A percentile compares a stretch with the other conserved stretches of the same genome.
phyloP scores from a whole-genome alignment of 2,113 vertebrate species.

The Orycteropus afer region DNA sequence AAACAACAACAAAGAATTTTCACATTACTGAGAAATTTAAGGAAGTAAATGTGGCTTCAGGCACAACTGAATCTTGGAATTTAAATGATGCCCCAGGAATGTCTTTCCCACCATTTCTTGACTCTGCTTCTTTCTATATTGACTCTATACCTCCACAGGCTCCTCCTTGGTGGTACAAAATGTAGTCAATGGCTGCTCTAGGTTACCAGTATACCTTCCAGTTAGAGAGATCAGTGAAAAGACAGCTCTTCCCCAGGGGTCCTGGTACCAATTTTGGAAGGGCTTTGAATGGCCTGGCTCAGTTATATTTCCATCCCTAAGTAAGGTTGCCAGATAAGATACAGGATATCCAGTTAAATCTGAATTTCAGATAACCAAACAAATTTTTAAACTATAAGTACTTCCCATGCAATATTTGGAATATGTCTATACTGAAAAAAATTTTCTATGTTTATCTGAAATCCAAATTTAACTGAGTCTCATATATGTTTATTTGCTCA shows the following conservation, averaged over 20 bases:
- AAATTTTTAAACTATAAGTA: not conserved
- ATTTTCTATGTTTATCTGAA: not conserved
- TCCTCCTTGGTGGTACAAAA: not conserved
- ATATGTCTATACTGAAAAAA: not conserved
- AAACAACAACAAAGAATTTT: not conserved
- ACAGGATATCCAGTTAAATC: not conserved
- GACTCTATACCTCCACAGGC: not conserved
- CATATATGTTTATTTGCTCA: not conserved
- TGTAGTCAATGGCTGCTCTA: too few relatives aligned
- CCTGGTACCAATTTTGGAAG: not conserved
- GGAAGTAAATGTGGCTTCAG: not conserved
- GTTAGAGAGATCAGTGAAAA: not conserved
- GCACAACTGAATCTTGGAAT: not conserved
- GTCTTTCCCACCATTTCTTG: not conserved
- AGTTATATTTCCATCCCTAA: constrained; percentile 8
- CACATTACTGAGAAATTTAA: not conserved
- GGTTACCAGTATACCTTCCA: not conserved
- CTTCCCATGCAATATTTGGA: not conserved
- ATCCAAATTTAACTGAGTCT: not conserved
- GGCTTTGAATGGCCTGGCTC: not conserved
- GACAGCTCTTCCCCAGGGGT: not conserved
- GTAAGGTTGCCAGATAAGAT: not conserved
- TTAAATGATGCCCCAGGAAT: not conserved
- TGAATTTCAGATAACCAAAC: not conserved
- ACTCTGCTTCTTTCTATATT: not conserved